Conservation (phyloP, 1,140 invertebrate species). For the Neomicropteryx cornuta region DNA sequence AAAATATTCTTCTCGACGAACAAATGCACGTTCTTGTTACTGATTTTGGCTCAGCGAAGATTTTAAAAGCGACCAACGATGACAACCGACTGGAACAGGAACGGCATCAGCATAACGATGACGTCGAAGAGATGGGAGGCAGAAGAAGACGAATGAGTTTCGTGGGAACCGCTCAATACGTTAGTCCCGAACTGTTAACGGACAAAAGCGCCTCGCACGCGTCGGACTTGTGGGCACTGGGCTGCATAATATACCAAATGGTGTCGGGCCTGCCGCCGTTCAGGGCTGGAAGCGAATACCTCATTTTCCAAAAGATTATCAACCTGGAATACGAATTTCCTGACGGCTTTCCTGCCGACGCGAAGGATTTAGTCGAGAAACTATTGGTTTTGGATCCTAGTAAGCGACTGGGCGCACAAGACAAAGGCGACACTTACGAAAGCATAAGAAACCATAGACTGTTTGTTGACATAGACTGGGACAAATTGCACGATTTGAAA, state of each 20-base stretch:
- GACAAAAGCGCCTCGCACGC: constrained; percentile 68
- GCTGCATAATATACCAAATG: constrained; percentile 97
- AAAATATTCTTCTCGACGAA: constrained; percentile 83
- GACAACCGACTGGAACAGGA: constrained; percentile 20
- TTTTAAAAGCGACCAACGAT: constrained; percentile 40
- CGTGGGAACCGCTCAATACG: constrained; percentile 98
- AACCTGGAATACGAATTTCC: constrained; percentile 89
- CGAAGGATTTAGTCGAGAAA: constrained; percentile 79
- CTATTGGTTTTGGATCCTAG: constrained; percentile 73
- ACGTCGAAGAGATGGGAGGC: constrained; percentile 22
- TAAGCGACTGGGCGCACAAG: constrained; percentile 73
- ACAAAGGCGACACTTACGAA: constrained; percentile 61
- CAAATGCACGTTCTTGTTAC: constrained; percentile 95
- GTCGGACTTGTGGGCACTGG: constrained; percentile 96
- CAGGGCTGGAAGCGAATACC: constrained; percentile 84
- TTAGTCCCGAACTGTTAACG: constrained; percentile 89
- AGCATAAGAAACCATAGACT: constrained; percentile 79
- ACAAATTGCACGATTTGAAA: constrained; percentile 60
- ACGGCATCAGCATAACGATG: constrained; percentile 16
- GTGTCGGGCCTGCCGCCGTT: constrained; percentile 88
- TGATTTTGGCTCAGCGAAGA: constrained; percentile 95
- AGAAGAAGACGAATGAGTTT: constrained; percentile 70
- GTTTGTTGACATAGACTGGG: constrained; percentile 76
- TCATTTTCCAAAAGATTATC: constrained; percentile 94
- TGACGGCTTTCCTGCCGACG: constrained; percentile 72